These are phyloP conservation scores for Melangyna quadrimaculata DNA, from an alignment of 2,888 invertebrate species.

Conservation along the genomic window DNA sequence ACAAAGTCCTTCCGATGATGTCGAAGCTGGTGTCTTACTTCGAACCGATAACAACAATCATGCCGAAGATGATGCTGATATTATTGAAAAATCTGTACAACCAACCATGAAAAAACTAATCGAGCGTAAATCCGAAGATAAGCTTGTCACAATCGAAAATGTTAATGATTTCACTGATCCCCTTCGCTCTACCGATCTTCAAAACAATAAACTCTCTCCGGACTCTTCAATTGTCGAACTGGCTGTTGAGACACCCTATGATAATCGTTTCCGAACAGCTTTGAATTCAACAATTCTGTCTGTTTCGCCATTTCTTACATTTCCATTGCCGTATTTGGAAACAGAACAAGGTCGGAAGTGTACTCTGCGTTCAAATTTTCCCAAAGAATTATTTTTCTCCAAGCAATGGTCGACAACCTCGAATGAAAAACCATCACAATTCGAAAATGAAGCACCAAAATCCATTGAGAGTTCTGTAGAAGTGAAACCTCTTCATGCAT, in stretches of 20 bases:
- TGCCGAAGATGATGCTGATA: constrained; percentile 47
- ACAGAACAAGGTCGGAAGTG: constrained; percentile 91
- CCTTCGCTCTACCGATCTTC: constrained; percentile 83
- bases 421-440: constrained; percentile 74
- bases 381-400: constrained; percentile 88
- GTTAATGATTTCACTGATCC: constrained; percentile 91
- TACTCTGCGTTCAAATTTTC: constrained; percentile 87
- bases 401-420: constrained; percentile 82
- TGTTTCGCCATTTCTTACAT: constrained; percentile 92
- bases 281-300: constrained; percentile 89
- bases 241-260: constrained; percentile 83
- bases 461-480: constrained; percentile 73
- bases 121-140: constrained; percentile 80
- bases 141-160: constrained; percentile 83
- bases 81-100: neutral
- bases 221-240: constrained; percentile 76
- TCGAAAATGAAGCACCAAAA: constrained; percentile 70
- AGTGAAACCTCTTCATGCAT: constrained; percentile 86
- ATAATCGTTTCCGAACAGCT: constrained; percentile 88
- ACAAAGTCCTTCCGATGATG: constrained; percentile 76
- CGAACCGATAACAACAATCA: constrained; percentile 61
- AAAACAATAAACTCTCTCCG: constrained; percentile 80
- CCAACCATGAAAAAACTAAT: constrained; percentile 67
- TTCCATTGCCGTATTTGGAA: constrained; percentile 93
- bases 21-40: constrained; percentile 42